phyloP scores from a whole-genome alignment of 2,113 vertebrate genomes.

The Platichthys flesus region DNA sequence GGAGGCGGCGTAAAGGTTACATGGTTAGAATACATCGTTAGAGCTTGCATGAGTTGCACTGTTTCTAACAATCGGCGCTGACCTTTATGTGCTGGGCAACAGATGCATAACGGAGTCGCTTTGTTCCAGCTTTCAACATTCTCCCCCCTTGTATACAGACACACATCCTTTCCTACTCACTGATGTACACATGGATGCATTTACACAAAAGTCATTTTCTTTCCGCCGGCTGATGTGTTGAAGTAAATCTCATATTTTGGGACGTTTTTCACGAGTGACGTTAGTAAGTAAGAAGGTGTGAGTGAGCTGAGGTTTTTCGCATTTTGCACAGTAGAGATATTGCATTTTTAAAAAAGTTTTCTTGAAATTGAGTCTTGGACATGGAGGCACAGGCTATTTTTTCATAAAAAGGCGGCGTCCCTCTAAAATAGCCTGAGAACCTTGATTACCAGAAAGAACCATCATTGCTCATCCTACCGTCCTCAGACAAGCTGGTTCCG shows the following conservation, averaged over 20 bases:
- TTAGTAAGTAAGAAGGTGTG: too few species aligned
- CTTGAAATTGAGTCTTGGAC: background rate
- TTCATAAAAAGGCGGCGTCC: background rate
- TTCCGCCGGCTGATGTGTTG: background rate
- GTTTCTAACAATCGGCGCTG: constrained; percentile 47
- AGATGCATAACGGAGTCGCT: constrained; percentile 25
- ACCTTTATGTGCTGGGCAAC: constrained; percentile 45
- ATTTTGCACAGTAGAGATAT: background rate
- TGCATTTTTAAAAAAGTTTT: background rate
- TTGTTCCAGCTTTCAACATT: background rate
- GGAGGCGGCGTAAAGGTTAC: constrained; percentile 13
- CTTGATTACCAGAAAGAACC: background rate
- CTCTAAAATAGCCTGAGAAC: background rate
- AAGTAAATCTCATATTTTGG: background rate
- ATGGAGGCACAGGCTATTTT: background rate
- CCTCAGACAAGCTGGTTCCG: background rate
- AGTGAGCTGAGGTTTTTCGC: background rate
- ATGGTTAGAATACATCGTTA: background rate
- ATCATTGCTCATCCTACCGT: background rate
- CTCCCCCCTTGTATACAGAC: background rate
- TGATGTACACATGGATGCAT: background rate
- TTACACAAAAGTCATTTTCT: background rate
- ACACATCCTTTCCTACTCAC: background rate
- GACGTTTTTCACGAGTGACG: background rate
- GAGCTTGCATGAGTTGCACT: background rate